Percentiles rank a stretch among this genome's conserved stretches.
These are phyloP conservation scores for Drosophila simulans DNA, from an alignment of 1,140 invertebrate species.

Conservation along the genomic window DNA sequence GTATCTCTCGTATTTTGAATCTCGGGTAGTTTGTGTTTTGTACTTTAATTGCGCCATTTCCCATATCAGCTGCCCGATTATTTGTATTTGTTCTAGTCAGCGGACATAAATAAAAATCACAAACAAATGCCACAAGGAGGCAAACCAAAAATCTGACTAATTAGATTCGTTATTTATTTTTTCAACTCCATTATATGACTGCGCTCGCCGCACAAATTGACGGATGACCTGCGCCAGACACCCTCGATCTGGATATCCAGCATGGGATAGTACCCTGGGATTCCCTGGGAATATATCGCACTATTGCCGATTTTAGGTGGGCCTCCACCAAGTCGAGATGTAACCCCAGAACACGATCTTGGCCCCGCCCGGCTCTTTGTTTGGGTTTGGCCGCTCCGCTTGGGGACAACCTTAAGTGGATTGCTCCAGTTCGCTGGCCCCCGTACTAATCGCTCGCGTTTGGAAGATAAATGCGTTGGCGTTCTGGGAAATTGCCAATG, in stretches of 20 bases:
- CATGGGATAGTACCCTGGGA: slow-evolving; percentile 4
- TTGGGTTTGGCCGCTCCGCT: slow-evolving; percentile 41
- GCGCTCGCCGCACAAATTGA: slow-evolving; percentile 58
- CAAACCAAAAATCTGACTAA: slow-evolving; percentile 59
- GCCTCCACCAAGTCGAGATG: slow-evolving; percentile 1
- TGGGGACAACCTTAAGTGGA: slow-evolving; percentile 63
- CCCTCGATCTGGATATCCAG: slow-evolving; percentile 33
- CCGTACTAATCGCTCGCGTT: slow-evolving; percentile 65
- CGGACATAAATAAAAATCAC: slow-evolving; percentile 66
- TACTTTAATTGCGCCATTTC: slow-evolving; percentile 80
- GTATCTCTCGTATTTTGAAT: slow-evolving; percentile 11
- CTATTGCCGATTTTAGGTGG: slow-evolving; percentile 64
- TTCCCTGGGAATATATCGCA: slow-evolving; percentile 64
- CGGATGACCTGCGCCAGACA: slow-evolving; percentile 54
- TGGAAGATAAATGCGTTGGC: slow-evolving; percentile 76
- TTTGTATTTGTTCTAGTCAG: slow-evolving; percentile 78
- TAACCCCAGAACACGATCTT: slow-evolving; percentile 63
- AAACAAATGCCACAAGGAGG: slow-evolving; percentile 16
- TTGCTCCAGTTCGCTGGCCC: slow-evolving; percentile 52
- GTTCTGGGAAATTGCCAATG: slow-evolving; percentile 81
- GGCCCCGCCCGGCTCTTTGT: slow-evolving; percentile 56
- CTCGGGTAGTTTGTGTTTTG: slow-evolving; percentile 59
- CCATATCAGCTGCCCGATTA: slow-evolving; percentile 76
- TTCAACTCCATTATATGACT: slow-evolving; percentile 37
- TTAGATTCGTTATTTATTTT: slow-evolving; percentile 73